Conservation (phyloP, 2,113 vertebrate species). For the Thalassoma bifasciatum region DNA sequence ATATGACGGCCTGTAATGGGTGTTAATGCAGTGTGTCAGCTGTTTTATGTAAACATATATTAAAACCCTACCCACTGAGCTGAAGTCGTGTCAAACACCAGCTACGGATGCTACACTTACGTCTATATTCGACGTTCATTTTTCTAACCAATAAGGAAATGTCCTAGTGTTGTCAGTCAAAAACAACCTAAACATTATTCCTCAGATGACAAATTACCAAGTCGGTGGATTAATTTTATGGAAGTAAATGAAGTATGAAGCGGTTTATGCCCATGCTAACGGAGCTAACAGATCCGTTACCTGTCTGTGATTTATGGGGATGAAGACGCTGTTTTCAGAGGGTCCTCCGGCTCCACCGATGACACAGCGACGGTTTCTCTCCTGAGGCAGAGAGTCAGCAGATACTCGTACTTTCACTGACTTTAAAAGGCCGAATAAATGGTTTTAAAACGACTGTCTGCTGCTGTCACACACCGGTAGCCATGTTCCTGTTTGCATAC, state of each 20-base stretch:
- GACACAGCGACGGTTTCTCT: slow-evolving; percentile 5
- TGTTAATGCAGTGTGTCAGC: neutral
- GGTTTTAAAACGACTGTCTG: neutral
- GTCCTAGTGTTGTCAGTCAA: accelerated
- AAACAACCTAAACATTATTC: neutral
- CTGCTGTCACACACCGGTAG: slow-evolving; percentile 68
- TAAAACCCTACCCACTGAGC: neutral
- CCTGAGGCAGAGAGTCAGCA: slow-evolving; percentile 6
- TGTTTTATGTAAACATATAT: neutral
- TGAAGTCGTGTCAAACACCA: slow-evolving; percentile 50
- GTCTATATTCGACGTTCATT: neutral
- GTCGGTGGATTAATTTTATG: neutral
- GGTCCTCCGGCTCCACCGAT: slow-evolving; percentile 20
- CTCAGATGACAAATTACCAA: neutral
- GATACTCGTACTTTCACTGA: slow-evolving; percentile 9
- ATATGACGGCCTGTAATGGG: too few species aligned
- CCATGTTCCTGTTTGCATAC: slow-evolving; percentile 83
- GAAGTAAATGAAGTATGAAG: neutral
- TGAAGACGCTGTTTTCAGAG: slow-evolving; percentile 26
- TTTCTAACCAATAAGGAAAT: accelerated
- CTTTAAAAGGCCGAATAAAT: slow-evolving; percentile 9
- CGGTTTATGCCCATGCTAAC: slow-evolving; percentile 21
- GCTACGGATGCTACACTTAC: neutral
- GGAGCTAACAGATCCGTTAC: slow-evolving; percentile 49
- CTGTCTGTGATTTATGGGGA: slow-evolving; percentile 51